A percentile compares a stretch with the other conserved stretches of the same genome.
phyloP scores from a whole-genome alignment of 2,113 vertebrate species.

The Heterotilapia buettikoferi region DNA sequence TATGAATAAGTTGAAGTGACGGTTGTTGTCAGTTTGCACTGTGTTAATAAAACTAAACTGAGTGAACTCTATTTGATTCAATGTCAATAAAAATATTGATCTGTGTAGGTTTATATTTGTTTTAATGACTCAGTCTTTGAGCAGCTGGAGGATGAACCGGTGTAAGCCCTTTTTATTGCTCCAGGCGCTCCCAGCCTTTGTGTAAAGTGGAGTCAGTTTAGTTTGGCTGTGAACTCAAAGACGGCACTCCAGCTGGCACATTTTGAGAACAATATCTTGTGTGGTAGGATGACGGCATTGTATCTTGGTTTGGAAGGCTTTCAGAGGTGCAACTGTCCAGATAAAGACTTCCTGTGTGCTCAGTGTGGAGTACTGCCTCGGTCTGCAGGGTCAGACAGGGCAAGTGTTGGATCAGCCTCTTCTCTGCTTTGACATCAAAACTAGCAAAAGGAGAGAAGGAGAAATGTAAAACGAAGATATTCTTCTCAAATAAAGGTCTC shows the following conservation, averaged over 20 bases:
- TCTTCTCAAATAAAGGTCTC: neutral
- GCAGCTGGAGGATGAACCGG: slow-evolving; percentile 26
- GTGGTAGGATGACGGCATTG: neutral
- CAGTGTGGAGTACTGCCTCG: neutral
- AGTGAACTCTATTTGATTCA: neutral
- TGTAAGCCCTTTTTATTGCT: slow-evolving; percentile 13
- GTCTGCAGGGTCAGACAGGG: neutral
- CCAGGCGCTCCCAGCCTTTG: slow-evolving; percentile 9
- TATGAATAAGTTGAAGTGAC: neutral
- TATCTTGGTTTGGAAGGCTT: slow-evolving; percentile 1
- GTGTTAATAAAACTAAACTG: neutral
- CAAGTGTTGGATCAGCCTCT: neutral
- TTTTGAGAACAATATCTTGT: slow-evolving; percentile 15
- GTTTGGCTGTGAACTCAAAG: slow-evolving; percentile 24
- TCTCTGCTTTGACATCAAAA: neutral
- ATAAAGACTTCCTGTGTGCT: slow-evolving; percentile 4
- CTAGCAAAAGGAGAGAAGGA: neutral
- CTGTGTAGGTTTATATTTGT: neutral
- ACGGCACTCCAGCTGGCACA: slow-evolving; percentile 11
- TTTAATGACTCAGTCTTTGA: slow-evolving; percentile 12
- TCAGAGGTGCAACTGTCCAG: neutral
- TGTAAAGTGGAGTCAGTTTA: slow-evolving; percentile 12
- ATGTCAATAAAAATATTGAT: neutral
- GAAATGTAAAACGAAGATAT: neutral
- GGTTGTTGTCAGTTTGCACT: neutral